Evolutionary conservation across 2,888 invertebrate species (phyloP).

Genomic region (Plagiodera versicolora): DNA sequence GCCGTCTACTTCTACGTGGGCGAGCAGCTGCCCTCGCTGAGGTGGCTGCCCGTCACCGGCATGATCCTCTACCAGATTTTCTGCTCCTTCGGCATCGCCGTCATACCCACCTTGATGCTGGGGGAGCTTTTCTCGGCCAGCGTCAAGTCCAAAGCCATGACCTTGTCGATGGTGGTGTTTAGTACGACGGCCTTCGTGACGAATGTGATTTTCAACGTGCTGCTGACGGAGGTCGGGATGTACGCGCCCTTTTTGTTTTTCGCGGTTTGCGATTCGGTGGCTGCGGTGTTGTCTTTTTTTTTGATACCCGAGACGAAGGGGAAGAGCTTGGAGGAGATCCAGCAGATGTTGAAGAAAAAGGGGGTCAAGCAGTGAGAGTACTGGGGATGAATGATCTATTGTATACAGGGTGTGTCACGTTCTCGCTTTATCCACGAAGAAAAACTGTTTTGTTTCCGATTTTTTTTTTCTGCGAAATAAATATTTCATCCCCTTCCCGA

Average conservation of each 20-base stretch:
- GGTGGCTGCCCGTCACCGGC: slow-evolving; percentile 46
- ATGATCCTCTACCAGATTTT: slow-evolving; percentile 41
- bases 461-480: background rate
- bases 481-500: background rate
- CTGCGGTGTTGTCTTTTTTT: slow-evolving; percentile 40
- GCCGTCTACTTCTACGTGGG: slow-evolving; percentile 41
- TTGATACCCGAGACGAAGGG: slow-evolving; percentile 50
- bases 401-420: too few relatives aligned
- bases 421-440: too few relatives aligned
- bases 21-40: slow-evolving; percentile 26
- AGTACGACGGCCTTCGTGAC: slow-evolving; percentile 36
- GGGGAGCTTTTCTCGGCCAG: slow-evolving; percentile 47
- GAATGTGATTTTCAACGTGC: slow-evolving; percentile 44
- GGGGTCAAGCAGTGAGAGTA: background rate
- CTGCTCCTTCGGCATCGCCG: slow-evolving; percentile 41
- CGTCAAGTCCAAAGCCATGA: slow-evolving; percentile 45
- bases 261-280: slow-evolving; percentile 37
- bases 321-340: slow-evolving; percentile 50
- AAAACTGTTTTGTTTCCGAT: background rate
- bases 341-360: slow-evolving; percentile 35
- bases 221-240: slow-evolving; percentile 42
- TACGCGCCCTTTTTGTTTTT: slow-evolving; percentile 47
- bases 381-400: too few relatives aligned
- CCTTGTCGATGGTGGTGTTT: slow-evolving; percentile 40
- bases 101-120: slow-evolving; percentile 44